phyloP scores from a whole-genome alignment of 2,888 invertebrate genomes.

The Eristalinus aeneus region DNA sequence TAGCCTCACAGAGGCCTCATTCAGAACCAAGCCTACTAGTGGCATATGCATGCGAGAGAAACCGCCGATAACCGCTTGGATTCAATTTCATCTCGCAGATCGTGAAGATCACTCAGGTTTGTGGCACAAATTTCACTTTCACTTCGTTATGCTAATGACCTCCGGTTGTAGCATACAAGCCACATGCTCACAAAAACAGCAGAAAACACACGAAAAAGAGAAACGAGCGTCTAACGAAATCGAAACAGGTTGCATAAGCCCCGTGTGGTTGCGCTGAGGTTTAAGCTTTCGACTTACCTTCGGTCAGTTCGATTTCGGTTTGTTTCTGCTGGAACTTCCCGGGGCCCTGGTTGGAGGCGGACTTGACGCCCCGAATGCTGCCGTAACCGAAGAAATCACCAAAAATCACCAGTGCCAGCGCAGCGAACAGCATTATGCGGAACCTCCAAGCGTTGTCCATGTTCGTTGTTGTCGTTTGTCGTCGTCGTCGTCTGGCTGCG shows the following conservation, averaged over 20 bases:
- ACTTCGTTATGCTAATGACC: constrained; percentile 66
- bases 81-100: neutral
- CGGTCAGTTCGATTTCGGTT: constrained; percentile 79
- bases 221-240: constrained; percentile 56
- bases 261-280: constrained; percentile 18
- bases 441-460: constrained; percentile 81
- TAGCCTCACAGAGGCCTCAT: neutral
- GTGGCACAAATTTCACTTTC: constrained; percentile 56
- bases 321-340: constrained; percentile 79
- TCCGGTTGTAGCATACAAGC: neutral
- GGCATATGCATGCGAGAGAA: neutral
- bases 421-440: constrained; percentile 79
- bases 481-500: too few relatives aligned
- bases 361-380: constrained; percentile 78
- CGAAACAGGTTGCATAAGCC: constrained; percentile 65
- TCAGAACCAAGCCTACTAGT: neutral
- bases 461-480: constrained; percentile 15
- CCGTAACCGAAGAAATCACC: constrained; percentile 80
- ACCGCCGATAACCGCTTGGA: neutral
- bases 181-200: neutral
- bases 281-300: constrained; percentile 75
- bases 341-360: constrained; percentile 77
- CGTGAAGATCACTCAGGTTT: neutral
- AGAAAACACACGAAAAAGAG: constrained; percentile 12
- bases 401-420: constrained; percentile 78